Conservation (phyloP, 2,888 invertebrate genomes). For the Aphidoletes aphidimyza region DNA sequence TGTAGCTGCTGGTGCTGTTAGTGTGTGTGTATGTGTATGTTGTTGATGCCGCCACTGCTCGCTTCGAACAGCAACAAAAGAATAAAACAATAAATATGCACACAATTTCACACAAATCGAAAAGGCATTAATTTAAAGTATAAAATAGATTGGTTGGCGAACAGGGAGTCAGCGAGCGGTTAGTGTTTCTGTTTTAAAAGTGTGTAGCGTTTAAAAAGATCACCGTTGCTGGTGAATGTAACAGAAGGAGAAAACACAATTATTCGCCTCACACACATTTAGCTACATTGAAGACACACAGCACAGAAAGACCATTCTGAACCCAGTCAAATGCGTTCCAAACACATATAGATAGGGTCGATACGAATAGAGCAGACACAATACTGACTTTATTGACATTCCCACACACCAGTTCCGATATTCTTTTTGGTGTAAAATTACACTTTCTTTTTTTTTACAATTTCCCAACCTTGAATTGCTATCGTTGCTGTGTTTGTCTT, state of each 20-base stretch:
- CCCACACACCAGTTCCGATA: constrained; percentile 13
- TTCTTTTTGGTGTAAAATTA: constrained; percentile 33
- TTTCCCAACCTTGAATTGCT: constrained; percentile 27
- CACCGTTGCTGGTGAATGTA: no score
- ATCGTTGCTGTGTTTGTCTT: background rate
- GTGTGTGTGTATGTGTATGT: no score
- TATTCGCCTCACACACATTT: no score
- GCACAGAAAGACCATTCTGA: background rate
- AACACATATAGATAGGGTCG: background rate
- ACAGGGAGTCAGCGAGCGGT: background rate
- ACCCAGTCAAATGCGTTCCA: background rate
- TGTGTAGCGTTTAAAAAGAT: background rate
- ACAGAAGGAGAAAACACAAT: no score
- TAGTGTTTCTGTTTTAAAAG: constrained; percentile 3
- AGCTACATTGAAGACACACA: constrained; percentile 4
- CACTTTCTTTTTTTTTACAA: constrained; percentile 30
- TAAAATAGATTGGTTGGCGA: constrained; percentile 16
- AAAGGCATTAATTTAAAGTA: constrained; percentile 42
- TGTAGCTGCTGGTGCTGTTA: constrained; percentile 18
- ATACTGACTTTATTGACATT: constrained; percentile 27
- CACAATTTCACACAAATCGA: constrained; percentile 53
- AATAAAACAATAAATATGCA: constrained; percentile 34
- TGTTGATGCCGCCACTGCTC: background rate
- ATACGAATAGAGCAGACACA: constrained; percentile 6
- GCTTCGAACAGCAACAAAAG: background rate